These are phyloP conservation scores for Xenopus petersii DNA, from an alignment of 2,797 vertebrate species.

Conservation along the genomic window DNA sequence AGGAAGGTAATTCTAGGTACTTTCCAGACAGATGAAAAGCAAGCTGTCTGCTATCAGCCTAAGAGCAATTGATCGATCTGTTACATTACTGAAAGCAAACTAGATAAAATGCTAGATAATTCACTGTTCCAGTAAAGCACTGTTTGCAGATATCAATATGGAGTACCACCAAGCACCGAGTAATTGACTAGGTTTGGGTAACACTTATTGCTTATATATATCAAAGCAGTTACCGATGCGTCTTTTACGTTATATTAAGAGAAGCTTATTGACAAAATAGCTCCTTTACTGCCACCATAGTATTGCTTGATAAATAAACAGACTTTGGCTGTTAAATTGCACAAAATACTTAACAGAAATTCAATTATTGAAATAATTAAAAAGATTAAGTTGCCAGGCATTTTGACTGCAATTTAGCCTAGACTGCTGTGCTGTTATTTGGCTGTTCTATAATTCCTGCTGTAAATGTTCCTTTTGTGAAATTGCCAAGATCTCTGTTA, in stretches of 20 bases:
- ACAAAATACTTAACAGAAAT: slow-evolving; percentile 73
- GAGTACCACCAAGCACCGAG: background rate
- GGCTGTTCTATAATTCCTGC: slow-evolving; percentile 68
- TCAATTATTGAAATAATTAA: slow-evolving; percentile 81
- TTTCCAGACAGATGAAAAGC: too few species aligned
- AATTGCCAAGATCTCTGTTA: slow-evolving; percentile 67
- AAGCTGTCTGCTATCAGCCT: background rate
- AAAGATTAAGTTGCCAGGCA: slow-evolving; percentile 66
- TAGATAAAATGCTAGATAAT: background rate
- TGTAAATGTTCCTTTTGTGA: slow-evolving; percentile 70
- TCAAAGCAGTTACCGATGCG: slow-evolving; percentile 65
- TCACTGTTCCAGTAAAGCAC: background rate
- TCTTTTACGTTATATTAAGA: slow-evolving; percentile 58
- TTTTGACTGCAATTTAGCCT: slow-evolving; percentile 72
- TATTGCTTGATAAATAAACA: slow-evolving; percentile 72
- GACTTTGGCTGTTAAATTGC: slow-evolving; percentile 74
- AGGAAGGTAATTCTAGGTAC: too few species aligned
- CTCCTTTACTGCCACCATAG: slow-evolving; percentile 72
- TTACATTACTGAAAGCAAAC: too few species aligned
- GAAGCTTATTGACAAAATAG: background rate
- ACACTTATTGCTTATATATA: slow-evolving; percentile 72
- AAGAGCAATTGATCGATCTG: background rate
- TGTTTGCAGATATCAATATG: background rate
- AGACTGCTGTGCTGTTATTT: slow-evolving; percentile 68
- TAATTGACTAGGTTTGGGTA: slow-evolving; percentile 50